Base-by-base conservation (phyloP, 2,113 vertebrate species). In the Lucifuga dentata region DNA sequence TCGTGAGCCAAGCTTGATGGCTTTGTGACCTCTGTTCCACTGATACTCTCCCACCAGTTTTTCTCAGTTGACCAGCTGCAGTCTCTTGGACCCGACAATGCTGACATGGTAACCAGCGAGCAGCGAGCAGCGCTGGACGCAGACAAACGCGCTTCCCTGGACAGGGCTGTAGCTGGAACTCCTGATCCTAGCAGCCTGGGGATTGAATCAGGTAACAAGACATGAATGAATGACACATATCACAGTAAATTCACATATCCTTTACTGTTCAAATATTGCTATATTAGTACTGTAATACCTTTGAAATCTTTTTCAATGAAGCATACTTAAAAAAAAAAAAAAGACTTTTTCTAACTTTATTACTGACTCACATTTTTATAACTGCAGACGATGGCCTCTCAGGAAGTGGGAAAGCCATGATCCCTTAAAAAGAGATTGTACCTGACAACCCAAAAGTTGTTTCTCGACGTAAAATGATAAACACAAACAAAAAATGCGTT, bases 81-180 rank as follows among this genome's bases (percentile, higher is more conserved):
- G 62, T 81, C 86, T 23, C 71, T 93, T 17, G 89, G 90, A 51
- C 86, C 91, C 32, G 90, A 90, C 63, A 92, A 85, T 1, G 86
- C 88, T 35, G 90, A 46, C 13, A 61, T 60, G 57, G 50, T 93
- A 19, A 92, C 90, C 1, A 16, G 13, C 1, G 9, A 71, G 17
- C 92, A 93, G 73, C 33, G 1, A 39, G 39, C 23, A 0, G 56
- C 13, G 1, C 38, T 93, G 24, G 21, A 1, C 0, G 1, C 3
- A 0, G 48, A 77, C 5, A 85, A 91, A 33, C 48, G 0, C 17
- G 32, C 10, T 0, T 74, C 88, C 8, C 39, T 93, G 15, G n/a
- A 75, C 1, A 45, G 21, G 1, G 52, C 85, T 0, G 0, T 16
- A 9, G 72, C 56, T 0, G 73, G 88, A 10, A 6, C 35, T 23